Conservation (phyloP, 2,888 invertebrate species). For the Cheilosia vulpina region DNA sequence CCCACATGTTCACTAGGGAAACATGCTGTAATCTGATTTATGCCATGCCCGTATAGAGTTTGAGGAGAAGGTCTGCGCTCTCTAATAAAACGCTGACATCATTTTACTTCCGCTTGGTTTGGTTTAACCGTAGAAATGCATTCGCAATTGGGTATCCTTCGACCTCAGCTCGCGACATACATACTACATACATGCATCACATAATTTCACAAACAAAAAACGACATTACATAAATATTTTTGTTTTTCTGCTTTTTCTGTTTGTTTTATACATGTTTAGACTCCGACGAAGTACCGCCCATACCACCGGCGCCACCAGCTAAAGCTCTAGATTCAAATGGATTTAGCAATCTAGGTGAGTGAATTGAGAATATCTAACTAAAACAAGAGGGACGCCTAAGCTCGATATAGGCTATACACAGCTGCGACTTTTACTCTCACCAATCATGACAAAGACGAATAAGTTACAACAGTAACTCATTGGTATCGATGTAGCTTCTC, state of each 20-base stretch:
- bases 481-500: conserved; percentile 31
- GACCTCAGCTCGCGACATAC: conserved; percentile 50
- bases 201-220: conserved; percentile 35
- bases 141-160: not conserved
- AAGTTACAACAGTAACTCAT: not conserved
- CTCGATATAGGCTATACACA: no score
- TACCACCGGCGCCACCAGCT: conserved; percentile 87
- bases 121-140: conserved; percentile 51
- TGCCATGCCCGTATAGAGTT: not conserved
- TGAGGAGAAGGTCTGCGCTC: conserved; percentile 2
- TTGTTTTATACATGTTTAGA: conserved; percentile 76
- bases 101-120: conserved; percentile 66
- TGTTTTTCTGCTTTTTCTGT: conserved; percentile 40
- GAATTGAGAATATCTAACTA: conserved; percentile 42
- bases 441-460: not conserved
- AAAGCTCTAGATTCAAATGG: conserved; percentile 85
- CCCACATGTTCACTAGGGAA: conserved; percentile 19
- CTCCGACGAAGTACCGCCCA: conserved; percentile 80
- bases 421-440: no score
- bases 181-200: conserved; percentile 6
- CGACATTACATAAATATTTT: conserved; percentile 42
- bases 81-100: conserved; percentile 59
- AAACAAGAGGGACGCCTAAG: not conserved
- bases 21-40: not conserved
- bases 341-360: conserved; percentile 86